phyloP scores from a whole-genome alignment of 2,797 vertebrate species.

The Notoglanidium macrostoma region DNA sequence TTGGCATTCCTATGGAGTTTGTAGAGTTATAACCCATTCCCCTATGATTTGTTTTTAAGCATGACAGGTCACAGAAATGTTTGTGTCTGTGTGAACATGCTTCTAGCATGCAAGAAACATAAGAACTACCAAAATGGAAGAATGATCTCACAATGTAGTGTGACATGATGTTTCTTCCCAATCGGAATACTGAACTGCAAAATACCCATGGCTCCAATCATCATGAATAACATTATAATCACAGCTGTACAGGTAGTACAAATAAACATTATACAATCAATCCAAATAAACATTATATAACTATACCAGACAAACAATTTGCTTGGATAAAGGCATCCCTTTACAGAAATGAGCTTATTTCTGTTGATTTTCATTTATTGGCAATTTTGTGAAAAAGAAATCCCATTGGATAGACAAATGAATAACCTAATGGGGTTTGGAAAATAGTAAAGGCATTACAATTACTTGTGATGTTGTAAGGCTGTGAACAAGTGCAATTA shows the following conservation, averaged over 20 bases:
- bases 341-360: neutral
- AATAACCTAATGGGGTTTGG: neutral
- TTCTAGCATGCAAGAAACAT: too few relatives aligned
- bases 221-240: neutral
- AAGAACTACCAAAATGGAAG: neutral
- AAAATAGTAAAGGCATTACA: neutral
- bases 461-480: neutral
- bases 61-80: neutral
- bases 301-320: neutral
- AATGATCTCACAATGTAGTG: neutral
- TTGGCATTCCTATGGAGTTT: neutral
- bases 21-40: neutral
- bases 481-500: neutral
- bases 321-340: neutral
- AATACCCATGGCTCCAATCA: neutral
- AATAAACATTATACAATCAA: neutral
- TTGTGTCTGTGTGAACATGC: neutral
- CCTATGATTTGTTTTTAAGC: neutral
- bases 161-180: neutral
- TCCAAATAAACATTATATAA: neutral
- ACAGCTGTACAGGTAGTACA: too few relatives aligned
- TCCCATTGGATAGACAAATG: neutral
- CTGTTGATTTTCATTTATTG: neutral
- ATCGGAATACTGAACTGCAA: neutral
- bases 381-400: neutral